A percentile compares a stretch with the other conserved stretches of the same genome.
These are phyloP conservation scores for Cephus runcator DNA, from an alignment of 2,888 invertebrate genomes.

Conservation along the genomic window DNA sequence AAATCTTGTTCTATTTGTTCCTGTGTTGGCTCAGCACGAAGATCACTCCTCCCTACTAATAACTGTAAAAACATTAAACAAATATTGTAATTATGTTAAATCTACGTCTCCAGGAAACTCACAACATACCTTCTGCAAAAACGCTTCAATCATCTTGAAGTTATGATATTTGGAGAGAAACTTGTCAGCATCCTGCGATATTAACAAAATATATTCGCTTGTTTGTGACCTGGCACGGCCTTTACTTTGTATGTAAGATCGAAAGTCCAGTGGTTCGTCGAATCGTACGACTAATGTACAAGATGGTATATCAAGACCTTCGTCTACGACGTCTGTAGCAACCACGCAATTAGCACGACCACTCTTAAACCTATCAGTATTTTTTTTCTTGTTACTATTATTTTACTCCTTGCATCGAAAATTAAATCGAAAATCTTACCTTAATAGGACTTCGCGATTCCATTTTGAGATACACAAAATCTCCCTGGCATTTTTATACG, in stretches of 20 bases:
- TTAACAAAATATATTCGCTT: slow-evolving; percentile 73
- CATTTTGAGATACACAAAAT: slow-evolving; percentile 68
- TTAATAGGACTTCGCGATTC: slow-evolving; percentile 68
- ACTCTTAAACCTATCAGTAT: slow-evolving; percentile 67
- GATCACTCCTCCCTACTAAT: slow-evolving; percentile 70
- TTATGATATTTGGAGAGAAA: slow-evolving; percentile 61
- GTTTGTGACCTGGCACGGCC: slow-evolving; percentile 80
- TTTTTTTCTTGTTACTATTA: neutral
- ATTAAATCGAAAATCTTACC: slow-evolving; percentile 48
- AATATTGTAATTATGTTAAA: slow-evolving; percentile 17
- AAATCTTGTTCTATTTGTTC: slow-evolving; percentile 69
- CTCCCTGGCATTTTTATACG: slow-evolving; percentile 71
- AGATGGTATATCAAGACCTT: slow-evolving; percentile 86
- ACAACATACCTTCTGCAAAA: slow-evolving; percentile 66
- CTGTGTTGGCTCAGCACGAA: slow-evolving; percentile 68
- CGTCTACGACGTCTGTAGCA: slow-evolving; percentile 87
- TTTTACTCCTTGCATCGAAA: neutral
- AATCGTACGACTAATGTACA: slow-evolving; percentile 85
- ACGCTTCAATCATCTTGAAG: slow-evolving; percentile 68
- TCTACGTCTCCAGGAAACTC: neutral
- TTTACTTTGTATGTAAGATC: slow-evolving; percentile 91
- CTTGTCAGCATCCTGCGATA: slow-evolving; percentile 58
- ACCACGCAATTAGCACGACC: slow-evolving; percentile 75
- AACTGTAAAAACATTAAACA: slow-evolving; percentile 60
- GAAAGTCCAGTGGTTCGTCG: slow-evolving; percentile 77